Evolutionary conservation across 1,140 invertebrate genomes (phyloP), one percentile per base, ranked within the genome.

Genomic region (Philopotamus ludificatus): DNA sequence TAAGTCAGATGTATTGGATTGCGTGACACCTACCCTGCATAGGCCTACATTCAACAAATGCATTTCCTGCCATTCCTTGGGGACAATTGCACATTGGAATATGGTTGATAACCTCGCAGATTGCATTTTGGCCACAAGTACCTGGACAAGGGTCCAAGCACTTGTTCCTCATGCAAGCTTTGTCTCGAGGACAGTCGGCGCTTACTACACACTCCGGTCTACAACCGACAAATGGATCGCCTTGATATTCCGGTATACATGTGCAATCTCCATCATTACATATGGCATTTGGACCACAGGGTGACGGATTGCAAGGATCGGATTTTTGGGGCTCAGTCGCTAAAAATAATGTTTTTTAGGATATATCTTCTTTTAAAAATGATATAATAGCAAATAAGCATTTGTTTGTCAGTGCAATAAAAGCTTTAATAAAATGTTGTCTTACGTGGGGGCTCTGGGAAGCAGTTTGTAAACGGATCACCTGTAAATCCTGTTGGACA

Each of bases 121-220:
- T 83, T 0, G 92, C 90, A 72, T 89, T 90, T 0, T 77, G 74
- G 20, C 92, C 92, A 73, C 93, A 95, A 9, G 90, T 85, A n/a
- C 90, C 89, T 23, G 86, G 83, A 74, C 93, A 95, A 7, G 92
- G 92, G 81, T 94, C 88, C 44, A 89, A 78, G 71, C 93, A 95
- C 73, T 92, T 87, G 71, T 90, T 87, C 72, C 87, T 87, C 12
- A 92, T 78, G 75, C 93, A 95, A 25, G 90, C 88, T 68, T 90
- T 79, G 71, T 89, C 82, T 67, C 85, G 85, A 0, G 89, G 80
- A 75, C 93, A 95, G 71, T 95, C 91, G 0, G 85, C 84, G 72
- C 88, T 90, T 55, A 87, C 83, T 1, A 89, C 83, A 75, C 91
- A 93, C 75, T 93, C 90, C 0, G 91, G 90, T 63, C 87, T 82